A percentile compares a stretch with the other conserved stretches of the same genome.
Conservation (phyloP, 2,113 vertebrate species). For the Chionis minor region DNA sequence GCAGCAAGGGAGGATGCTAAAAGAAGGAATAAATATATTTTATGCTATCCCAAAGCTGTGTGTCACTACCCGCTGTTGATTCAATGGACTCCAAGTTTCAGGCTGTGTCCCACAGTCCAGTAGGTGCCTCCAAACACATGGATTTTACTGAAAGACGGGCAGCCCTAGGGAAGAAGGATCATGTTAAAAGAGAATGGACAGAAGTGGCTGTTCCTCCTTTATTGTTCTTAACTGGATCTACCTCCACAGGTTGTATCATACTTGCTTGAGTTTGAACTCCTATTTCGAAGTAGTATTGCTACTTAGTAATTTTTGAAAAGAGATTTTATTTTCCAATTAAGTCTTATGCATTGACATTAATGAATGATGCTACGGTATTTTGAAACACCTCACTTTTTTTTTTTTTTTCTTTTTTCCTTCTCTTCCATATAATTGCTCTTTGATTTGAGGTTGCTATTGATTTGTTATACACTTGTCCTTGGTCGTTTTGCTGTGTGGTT, state of each 20-base stretch:
- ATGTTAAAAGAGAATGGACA: background rate
- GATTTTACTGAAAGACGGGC: background rate
- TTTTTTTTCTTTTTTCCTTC: background rate
- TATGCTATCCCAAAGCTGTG: background rate
- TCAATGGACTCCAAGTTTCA: background rate
- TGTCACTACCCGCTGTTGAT: background rate
- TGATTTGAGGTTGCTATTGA: conserved; percentile 22
- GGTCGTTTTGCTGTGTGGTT: background rate
- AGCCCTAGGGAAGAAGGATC: background rate
- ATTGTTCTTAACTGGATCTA: background rate
- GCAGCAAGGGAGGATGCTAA: background rate
- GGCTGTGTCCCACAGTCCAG: background rate
- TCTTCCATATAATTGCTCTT: background rate
- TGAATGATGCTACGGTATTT: background rate
- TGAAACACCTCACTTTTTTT: background rate
- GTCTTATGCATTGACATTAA: background rate
- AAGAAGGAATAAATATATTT: background rate
- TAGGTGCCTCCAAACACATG: background rate
- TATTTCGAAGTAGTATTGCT: background rate
- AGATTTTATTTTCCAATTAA: background rate
- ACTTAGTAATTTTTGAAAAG: background rate
- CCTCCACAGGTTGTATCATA: background rate
- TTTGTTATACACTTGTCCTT: background rate
- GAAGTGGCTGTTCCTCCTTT: background rate
- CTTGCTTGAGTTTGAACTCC: background rate